Conservation (phyloP, 2,797 vertebrate species). For the Ceryle rudis region DNA sequence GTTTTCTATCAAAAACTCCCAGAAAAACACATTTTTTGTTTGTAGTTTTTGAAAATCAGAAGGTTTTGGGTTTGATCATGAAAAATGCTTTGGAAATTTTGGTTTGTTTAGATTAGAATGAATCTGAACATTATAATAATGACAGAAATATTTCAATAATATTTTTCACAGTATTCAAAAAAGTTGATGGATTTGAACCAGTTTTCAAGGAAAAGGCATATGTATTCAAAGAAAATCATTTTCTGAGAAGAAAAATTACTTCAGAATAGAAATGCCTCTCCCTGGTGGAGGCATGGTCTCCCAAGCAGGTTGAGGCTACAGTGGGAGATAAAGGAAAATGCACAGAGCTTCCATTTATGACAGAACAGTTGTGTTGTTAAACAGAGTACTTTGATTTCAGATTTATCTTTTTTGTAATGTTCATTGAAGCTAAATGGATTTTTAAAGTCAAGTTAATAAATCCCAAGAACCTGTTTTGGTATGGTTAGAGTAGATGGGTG, state of each 20-base stretch:
- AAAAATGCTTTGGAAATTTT: background rate
- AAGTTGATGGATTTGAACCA: background rate
- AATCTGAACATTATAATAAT: background rate
- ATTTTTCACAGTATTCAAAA: background rate
- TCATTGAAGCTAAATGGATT: background rate
- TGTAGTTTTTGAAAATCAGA: background rate
- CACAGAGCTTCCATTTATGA: background rate
- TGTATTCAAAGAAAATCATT: background rate
- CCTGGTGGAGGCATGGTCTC: background rate
- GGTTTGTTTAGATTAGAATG: background rate
- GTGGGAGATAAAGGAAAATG: background rate
- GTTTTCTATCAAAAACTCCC: background rate
- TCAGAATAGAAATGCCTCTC: background rate
- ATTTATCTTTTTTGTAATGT: background rate
- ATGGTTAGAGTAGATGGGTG: background rate
- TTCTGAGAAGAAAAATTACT: background rate
- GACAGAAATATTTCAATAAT: background rate
- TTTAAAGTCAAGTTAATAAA: background rate
- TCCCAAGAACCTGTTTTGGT: background rate
- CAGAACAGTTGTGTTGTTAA: background rate
- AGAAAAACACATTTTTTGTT: background rate
- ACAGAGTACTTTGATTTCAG: background rate
- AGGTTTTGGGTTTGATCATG: background rate
- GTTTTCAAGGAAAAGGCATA: background rate
- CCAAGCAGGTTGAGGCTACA: background rate